Conservation (phyloP, 2,888 invertebrate species). For the Acanthosepion pharaonis region DNA sequence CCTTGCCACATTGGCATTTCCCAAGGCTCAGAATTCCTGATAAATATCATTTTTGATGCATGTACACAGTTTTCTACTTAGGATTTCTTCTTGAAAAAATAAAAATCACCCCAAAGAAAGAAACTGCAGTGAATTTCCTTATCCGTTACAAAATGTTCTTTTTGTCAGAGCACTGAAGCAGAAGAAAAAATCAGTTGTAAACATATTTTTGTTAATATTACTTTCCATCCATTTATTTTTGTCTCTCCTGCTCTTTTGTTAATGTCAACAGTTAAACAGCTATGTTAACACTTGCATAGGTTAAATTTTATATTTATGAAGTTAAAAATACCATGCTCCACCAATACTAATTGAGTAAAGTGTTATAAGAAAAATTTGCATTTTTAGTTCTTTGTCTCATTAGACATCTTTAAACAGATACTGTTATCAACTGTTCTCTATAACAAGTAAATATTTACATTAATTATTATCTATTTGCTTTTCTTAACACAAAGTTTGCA, state of each 20-base stretch:
- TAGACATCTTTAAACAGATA: too few relatives aligned
- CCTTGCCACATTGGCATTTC: constrained; percentile 33
- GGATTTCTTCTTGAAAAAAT: background rate
- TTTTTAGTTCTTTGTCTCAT: too few relatives aligned
- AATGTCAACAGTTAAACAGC: constrained; percentile 21
- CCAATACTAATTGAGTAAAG: background rate
- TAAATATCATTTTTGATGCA: constrained; percentile 33
- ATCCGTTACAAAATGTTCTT: background rate
- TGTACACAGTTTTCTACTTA: constrained; percentile 33
- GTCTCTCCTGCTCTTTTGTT: background rate
- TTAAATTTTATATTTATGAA: background rate
- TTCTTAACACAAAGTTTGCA: too few relatives aligned
- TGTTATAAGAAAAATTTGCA: too few relatives aligned
- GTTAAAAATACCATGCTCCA: background rate
- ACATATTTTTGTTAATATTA: background rate
- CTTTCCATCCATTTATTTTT: background rate
- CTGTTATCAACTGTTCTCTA: background rate
- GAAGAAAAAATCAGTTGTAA: background rate
- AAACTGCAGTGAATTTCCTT: background rate
- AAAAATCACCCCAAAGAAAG: background rate
- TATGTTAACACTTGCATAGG: background rate
- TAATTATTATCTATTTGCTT: too few relatives aligned
- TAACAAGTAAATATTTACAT: background rate
- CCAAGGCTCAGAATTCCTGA: background rate
- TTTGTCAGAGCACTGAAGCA: background rate